Base-by-base conservation (phyloP, 1,140 invertebrate species). In the Drosophila grimshawi region DNA sequence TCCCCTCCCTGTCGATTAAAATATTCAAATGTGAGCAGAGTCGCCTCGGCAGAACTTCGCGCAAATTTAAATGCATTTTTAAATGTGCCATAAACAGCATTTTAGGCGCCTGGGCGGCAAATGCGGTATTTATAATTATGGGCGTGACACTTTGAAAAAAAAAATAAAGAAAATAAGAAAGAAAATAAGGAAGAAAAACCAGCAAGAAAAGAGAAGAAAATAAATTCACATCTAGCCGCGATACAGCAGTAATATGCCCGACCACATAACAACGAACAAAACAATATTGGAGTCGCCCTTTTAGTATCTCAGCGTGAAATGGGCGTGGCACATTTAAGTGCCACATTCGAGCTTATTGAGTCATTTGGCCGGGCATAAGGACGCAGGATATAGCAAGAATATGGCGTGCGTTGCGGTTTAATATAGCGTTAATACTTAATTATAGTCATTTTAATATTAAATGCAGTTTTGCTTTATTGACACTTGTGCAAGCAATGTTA, bases 51-150 rank as follows among this genome's bases (percentile, higher is more conserved):
- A 64, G 66, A 77, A 65, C 45, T 72, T 63, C 57, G 35, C 70
- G 71, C 66, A 72, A 86, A 79, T 56, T 83, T 80, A 88, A 88
- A 78, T 78, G 80, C 83, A 88, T 80, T 80, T 88, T 80, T 78
- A 80, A 88, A 88, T 73, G 68, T 86, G 79, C 79, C 63, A 80
- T 77, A 82, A 81, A 86, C 80, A 76, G 67, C 45, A 59, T 56
- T 75, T 70, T 46, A 71, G 62, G 41, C 29, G 35, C 8, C 19
- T 19, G 43, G 41, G 57, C 49, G 39, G 33, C 52, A 77, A 78
- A 78, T 3, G 10, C 8, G 19, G 39, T 6, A 41, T 41, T 4
- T 60, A 29, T 45, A 51, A 48, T 52, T 59, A 4, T 51, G 65
- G 61, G 30, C n/a, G 63, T 51, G 62, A 10, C 48, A 45, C 27